Base-by-base conservation (phyloP, 2,888 invertebrate genomes). In the Omphaloscelis lunosa region DNA sequence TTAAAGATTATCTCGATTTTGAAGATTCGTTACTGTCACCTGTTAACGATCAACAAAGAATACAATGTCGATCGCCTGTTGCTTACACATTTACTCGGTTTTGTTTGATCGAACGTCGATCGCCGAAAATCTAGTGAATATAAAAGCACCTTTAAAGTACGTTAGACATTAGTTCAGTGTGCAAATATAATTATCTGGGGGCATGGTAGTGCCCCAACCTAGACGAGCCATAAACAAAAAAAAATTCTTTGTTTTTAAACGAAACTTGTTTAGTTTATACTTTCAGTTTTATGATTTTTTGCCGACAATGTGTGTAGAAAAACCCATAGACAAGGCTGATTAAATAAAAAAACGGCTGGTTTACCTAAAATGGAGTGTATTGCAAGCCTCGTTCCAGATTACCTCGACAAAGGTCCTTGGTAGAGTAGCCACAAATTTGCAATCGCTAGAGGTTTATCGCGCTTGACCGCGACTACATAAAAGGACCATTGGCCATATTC, bases 401-500 rank as follows among this genome's bases (percentile, higher is more conserved):
- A 48, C 85, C 72, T 81, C 39, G 45, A 29, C 48, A 3, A 23
- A 58, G 53, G 53, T 71, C 67, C 67, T 71, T 79, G 70, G 34
- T 65, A 12, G 27, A 29, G n/a, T 45, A 51, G 27, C 29, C 51
- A 61, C 27, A 34, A 59, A 72, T 65, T 71, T 74, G 48, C 48
- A 75, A 53, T 61, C 48, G 53, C 41, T 45, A 29, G 1, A 23
- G 12, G 39, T 61, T 59, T 67, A 59, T 56, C 48, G 58, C 58
- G 45, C 17, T 76, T 70, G 69, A 80, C 76, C 62, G 69, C 66
- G 27, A 5, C 34, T 34, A 27, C 29, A 12, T 70, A 72, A 72
- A 81, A 72, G 72, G 70, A 53, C 56, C 27, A 23, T 62, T 70
- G 66, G 39, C 74, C 66, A 66, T 79, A 79, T 69, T 34, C 61